Conservation (phyloP, 2,113 vertebrate species). For the Nicator chloris region DNA sequence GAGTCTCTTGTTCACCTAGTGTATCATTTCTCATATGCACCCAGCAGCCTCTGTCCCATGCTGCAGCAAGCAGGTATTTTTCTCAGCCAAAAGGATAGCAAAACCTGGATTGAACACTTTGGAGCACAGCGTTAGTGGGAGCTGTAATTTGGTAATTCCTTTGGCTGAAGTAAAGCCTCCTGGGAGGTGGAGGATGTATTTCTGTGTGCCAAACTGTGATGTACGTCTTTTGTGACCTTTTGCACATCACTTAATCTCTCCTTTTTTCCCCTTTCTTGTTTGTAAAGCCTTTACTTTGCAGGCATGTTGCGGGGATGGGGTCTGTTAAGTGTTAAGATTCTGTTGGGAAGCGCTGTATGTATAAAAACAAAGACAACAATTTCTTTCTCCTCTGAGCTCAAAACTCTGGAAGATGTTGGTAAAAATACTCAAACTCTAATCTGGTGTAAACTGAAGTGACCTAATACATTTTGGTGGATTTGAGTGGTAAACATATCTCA, state of each 20-base stretch:
- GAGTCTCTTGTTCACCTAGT: neutral
- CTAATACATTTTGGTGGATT: neutral
- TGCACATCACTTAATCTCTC: neutral
- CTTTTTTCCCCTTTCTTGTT: rapidly evolving
- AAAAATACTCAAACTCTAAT: neutral
- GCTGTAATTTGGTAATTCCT: neutral
- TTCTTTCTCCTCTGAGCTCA: neutral
- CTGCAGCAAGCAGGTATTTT: neutral
- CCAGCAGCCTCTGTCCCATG: neutral
- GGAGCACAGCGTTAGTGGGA: neutral
- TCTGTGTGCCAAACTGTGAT: neutral
- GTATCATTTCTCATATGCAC: neutral
- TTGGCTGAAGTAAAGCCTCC: neutral
- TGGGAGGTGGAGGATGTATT: neutral
- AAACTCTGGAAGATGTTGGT: neutral
- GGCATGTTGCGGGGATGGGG: neutral
- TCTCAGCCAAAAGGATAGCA: neutral
- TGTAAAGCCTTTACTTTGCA: neutral
- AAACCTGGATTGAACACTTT: neutral
- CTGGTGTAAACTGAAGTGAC: neutral
- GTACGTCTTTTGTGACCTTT: neutral
- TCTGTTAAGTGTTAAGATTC: neutral
- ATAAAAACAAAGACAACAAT: rapidly evolving
- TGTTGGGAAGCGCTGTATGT: neutral
- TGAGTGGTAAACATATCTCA: neutral